These are phyloP conservation scores for Scolopax rusticola DNA, from an alignment of 2,797 vertebrate species.

Conservation along the genomic window DNA sequence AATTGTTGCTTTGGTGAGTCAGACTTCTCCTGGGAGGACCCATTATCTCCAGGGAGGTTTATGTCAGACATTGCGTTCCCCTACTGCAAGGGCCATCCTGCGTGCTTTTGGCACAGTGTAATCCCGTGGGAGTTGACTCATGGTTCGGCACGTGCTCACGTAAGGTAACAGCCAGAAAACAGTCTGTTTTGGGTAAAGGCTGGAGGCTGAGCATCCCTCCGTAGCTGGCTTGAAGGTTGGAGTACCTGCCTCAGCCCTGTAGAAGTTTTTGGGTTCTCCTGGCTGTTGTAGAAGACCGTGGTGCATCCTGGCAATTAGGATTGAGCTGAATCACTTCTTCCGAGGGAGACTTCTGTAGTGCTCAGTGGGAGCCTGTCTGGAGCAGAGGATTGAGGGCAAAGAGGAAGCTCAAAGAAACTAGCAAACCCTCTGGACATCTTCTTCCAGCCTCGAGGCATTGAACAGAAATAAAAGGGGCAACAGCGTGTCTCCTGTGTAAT, in stretches of 20 bases:
- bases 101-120: neutral
- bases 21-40: neutral
- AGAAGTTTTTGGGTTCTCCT: neutral
- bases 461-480: neutral
- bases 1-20: neutral
- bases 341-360: neutral
- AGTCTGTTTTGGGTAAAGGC: neutral
- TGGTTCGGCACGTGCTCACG: accelerated
- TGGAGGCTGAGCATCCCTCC: neutral
- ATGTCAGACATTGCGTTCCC: neutral
- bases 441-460: neutral
- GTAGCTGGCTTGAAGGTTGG: neutral
- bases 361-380: neutral
- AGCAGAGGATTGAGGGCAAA: neutral
- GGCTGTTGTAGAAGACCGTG: neutral
- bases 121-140: neutral
- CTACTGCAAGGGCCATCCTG: neutral
- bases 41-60: neutral
- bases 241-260: neutral
- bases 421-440: neutral
- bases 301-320: neutral
- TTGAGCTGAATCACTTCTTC: neutral
- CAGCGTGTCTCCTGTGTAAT: neutral
- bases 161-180: neutral
- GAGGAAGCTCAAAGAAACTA: neutral